Evolutionary conservation across 2,888 invertebrate genomes (phyloP), one percentile per base, ranked within the genome.

Genomic region (Netelia inedita): DNA sequence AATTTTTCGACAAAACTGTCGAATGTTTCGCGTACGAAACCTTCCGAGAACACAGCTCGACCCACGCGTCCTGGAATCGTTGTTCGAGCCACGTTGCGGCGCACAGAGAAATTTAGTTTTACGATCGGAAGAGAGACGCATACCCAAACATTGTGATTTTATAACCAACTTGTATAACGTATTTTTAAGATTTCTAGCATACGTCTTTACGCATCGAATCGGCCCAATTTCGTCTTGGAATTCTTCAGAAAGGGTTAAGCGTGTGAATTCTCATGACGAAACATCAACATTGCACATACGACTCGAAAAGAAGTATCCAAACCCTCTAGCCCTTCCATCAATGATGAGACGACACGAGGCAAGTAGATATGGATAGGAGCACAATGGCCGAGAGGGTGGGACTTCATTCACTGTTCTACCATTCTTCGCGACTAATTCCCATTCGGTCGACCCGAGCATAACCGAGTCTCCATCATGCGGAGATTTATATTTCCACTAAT

Each of bases 401-500:
- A 53, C 19, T n/a, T 59, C 16, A 41, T 65, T 66, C 43, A 3
- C 21, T 41, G n/a, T 10, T 55, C 9, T 9, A 21, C 35, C 53
- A 23, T 69, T 55, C 68, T 78, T 63, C 46, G 61, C 68, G 14
- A 65, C 21, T 71, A 75, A 79, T 66, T 74, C 74, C 43, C 57
- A 41, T 59, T 69, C 63, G 35, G 57, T 63, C 74, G 46, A 66
- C n/a, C 41, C 16, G 61, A 69, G 65, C 23, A 50, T 68, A 50
- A 59, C 28, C 43, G 50, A 53, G 63, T 61, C 55, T 28, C 11
- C 3, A 1, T 65, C 41, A 5, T 2, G 46, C 10, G 46, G 0
- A 78, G 80, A 83, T 86, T 87, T 82, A 87, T 88, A 86, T 87
- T 73, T 85, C 84, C 85, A 76, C 85, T 88, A 89, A 89, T 86